phyloP scores from a whole-genome alignment of 1,140 invertebrate species.

The Orussus abietinus region DNA sequence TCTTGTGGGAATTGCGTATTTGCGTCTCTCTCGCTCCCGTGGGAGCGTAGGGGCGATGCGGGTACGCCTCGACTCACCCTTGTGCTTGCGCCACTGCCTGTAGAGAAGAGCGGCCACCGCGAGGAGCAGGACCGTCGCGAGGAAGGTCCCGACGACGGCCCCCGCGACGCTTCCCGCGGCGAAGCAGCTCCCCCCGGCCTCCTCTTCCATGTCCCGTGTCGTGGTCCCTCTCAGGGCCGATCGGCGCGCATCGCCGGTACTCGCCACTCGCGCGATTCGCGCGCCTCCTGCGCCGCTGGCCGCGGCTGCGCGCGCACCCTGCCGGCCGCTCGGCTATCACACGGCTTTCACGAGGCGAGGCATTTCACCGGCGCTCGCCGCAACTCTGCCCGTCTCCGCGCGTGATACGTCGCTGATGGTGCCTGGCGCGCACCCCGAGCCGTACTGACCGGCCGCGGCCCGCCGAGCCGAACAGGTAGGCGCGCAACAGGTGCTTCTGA shows the following conservation, averaged over 20 bases:
- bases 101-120: conserved; percentile 47
- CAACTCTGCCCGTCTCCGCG: too few relatives aligned
- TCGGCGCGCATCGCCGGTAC: too few relatives aligned
- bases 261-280: too few relatives aligned
- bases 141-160: conserved; percentile 57
- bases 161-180: conserved; percentile 53
- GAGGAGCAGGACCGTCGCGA: conserved; percentile 49
- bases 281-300: too few relatives aligned
- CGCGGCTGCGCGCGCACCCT: too few relatives aligned
- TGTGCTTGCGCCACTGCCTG: conserved; percentile 49
- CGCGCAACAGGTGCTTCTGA: conserved; percentile 48
- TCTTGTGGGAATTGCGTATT: conserved; percentile 2
- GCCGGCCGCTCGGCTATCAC: too few relatives aligned
- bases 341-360: too few relatives aligned
- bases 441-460: conserved; percentile 24
- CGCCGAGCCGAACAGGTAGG: conserved; percentile 41
- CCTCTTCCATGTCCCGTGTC: conserved; percentile 20
- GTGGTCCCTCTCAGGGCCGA: too few relatives aligned
- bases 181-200: conserved; percentile 41
- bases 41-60: background rate
- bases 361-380: too few relatives aligned
- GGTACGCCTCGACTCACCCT: conserved; percentile 47
- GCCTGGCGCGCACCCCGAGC: conserved; percentile 31
- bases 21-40: background rate
- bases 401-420: conserved; percentile 13